phyloP scores from a whole-genome alignment of 1,140 invertebrate species.

The Plodia interpunctella region DNA sequence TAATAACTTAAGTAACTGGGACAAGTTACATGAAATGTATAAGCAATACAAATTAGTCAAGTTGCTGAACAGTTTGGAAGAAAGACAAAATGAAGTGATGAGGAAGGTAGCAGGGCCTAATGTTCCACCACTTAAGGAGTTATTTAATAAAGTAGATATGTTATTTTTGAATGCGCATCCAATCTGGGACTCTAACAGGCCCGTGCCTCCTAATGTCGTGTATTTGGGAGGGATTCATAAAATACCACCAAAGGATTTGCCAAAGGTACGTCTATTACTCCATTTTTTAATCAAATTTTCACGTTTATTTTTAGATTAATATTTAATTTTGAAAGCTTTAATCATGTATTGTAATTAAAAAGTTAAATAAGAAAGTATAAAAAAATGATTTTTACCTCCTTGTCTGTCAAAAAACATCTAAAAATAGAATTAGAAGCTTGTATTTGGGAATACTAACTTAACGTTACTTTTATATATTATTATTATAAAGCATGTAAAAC shows the following conservation, averaged over 20 bases:
- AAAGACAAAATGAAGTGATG: slow-evolving; percentile 39
- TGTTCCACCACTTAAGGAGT: slow-evolving; percentile 51
- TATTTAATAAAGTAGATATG: slow-evolving; percentile 73
- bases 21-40: slow-evolving; percentile 41
- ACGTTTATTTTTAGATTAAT: no score
- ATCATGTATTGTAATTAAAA: no score
- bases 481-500: no score
- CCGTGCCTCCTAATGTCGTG: slow-evolving; percentile 70
- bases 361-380: no score
- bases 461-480: no score
- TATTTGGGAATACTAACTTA: no score
- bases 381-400: no score
- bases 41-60: slow-evolving; percentile 21
- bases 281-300: no score
- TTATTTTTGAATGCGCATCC: slow-evolving; percentile 76
- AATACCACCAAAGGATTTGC: slow-evolving; percentile 46
- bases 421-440: no score
- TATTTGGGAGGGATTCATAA: slow-evolving; percentile 73
- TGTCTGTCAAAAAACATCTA: background rate
- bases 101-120: slow-evolving; percentile 58
- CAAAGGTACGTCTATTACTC: slow-evolving; percentile 28
- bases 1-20: slow-evolving; percentile 38
- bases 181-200: slow-evolving; percentile 58
- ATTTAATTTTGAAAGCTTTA: no score
- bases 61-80: slow-evolving; percentile 10